phyloP scores from a whole-genome alignment of 2,888 invertebrate genomes.

The Rotaria socialis region DNA sequence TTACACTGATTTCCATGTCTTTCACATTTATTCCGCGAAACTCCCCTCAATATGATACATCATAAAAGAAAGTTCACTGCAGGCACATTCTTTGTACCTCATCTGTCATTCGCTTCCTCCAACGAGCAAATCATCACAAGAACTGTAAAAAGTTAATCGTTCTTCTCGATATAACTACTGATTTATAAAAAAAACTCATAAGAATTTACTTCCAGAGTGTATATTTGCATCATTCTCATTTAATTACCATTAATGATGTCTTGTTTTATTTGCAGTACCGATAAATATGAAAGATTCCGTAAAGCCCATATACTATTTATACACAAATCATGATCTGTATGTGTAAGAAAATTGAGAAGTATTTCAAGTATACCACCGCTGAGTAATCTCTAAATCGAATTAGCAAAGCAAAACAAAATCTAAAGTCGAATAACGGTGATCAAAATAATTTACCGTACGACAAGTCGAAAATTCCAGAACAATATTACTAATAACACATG shows the following conservation, averaged over 20 bases:
- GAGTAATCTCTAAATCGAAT: background rate
- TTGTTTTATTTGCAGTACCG: background rate
- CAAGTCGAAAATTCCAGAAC: constrained; percentile 32
- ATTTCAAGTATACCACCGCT: constrained; percentile 12
- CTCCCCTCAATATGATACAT: no score
- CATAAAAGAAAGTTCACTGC: no score
- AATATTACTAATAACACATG: constrained; percentile 36
- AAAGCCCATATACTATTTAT: constrained; percentile 31
- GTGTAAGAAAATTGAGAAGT: background rate
- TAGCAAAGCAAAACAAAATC: background rate
- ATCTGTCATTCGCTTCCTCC: no score
- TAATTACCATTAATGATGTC: background rate
- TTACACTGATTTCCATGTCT: no score
- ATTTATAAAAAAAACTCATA: no score
- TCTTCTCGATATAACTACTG: no score
- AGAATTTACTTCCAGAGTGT: no score
- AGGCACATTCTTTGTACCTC: no score
- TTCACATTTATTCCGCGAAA: no score
- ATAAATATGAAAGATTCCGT: background rate
- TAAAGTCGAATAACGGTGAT: background rate
- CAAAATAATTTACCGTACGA: background rate
- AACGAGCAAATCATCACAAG: no score
- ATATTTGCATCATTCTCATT: no score
- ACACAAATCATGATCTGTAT: constrained; percentile 20
- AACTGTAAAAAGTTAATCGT: no score